phyloP scores from a whole-genome alignment of 2,888 invertebrate species.

The Chymomyza amoena region DNA sequence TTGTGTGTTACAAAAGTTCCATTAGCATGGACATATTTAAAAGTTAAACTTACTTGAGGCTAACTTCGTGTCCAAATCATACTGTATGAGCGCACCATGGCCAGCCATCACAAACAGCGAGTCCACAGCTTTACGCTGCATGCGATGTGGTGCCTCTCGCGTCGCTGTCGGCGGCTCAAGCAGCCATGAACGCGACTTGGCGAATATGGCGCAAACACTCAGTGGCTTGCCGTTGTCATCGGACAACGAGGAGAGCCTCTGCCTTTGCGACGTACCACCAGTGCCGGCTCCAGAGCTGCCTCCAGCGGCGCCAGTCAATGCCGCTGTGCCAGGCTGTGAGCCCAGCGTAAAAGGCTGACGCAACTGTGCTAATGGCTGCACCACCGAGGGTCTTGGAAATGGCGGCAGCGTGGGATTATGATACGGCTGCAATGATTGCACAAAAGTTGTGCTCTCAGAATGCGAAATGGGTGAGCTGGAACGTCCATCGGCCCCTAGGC shows the following conservation, averaged over 20 bases:
- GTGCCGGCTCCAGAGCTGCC: conserved; percentile 37
- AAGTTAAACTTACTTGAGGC: conserved; percentile 75
- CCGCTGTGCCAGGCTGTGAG: conserved; percentile 71
- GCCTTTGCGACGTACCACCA: conserved; percentile 78
- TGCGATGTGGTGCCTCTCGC: conserved; percentile 77
- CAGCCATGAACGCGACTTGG: conserved; percentile 87
- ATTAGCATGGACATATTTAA: background rate
- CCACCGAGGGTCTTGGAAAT: conserved; percentile 90
- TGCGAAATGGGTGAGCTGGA: conserved; percentile 84
- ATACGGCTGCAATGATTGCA: conserved; percentile 82
- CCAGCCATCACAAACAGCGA: conserved; percentile 95
- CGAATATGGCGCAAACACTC: conserved; percentile 89
- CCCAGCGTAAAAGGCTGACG: conserved; percentile 82
- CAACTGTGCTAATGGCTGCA: conserved; percentile 91
- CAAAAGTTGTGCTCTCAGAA: conserved; percentile 78
- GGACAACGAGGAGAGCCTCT: conserved; percentile 85
- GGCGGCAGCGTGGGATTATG: conserved; percentile 95
- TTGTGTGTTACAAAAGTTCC: background rate
- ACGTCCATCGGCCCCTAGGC: conserved; percentile 86
- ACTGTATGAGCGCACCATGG: conserved; percentile 91
- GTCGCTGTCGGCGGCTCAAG: conserved; percentile 79
- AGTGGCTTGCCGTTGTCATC: conserved; percentile 85
- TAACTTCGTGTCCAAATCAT: conserved; percentile 90
- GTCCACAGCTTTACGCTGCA: conserved; percentile 83
- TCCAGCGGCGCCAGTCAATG: conserved; percentile 33